A percentile compares a stretch with the other conserved stretches of the same genome.
These are phyloP conservation scores for Cirrhinus mrigala DNA, from an alignment of 2,797 vertebrate genomes.

Conservation along the genomic window DNA sequence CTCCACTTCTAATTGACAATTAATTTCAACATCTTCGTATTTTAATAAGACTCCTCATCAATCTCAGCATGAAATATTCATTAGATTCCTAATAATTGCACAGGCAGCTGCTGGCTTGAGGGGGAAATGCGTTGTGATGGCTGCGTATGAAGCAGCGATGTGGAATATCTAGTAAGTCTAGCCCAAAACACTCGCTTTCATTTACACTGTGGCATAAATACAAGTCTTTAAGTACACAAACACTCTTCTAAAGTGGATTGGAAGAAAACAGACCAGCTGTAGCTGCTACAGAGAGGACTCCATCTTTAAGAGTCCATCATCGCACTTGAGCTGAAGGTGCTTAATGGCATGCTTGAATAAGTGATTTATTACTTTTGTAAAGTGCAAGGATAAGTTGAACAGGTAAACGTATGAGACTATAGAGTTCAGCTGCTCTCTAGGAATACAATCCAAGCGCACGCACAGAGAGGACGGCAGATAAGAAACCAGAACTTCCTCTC, in stretches of 20 bases:
- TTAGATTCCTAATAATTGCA: slow-evolving; percentile 83
- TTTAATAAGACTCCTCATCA: slow-evolving; percentile 87
- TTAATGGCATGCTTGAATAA: slow-evolving; percentile 50
- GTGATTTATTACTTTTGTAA: slow-evolving; percentile 50
- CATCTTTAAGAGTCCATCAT: slow-evolving; percentile 31
- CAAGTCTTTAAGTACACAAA: slow-evolving; percentile 19
- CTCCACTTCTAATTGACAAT: slow-evolving; percentile 87
- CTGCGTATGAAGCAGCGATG: slow-evolving; percentile 41
- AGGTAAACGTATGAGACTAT: slow-evolving; percentile 41
- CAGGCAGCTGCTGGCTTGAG: slow-evolving; percentile 61
- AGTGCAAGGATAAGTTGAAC: slow-evolving; percentile 48
- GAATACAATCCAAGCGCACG: slow-evolving; percentile 9
- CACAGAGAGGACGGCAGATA: neutral
- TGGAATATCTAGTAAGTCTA: slow-evolving; percentile 31
- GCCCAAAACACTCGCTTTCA: neutral
- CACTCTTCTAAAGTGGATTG: slow-evolving; percentile 38
- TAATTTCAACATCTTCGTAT: slow-evolving; percentile 89
- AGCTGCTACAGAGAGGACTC: slow-evolving; percentile 22
- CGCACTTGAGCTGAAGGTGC: slow-evolving; percentile 46
- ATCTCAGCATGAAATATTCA: slow-evolving; percentile 88
- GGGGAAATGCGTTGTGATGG: slow-evolving; percentile 52
- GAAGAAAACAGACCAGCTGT: slow-evolving; percentile 35
- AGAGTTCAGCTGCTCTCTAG: slow-evolving; percentile 30
- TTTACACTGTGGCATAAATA: neutral
- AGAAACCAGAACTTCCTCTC: neutral